A percentile compares a stretch with the other conserved stretches of the same genome.
Conservation (phyloP, 1,140 invertebrate species). For the Eriosoma lanigerum region DNA sequence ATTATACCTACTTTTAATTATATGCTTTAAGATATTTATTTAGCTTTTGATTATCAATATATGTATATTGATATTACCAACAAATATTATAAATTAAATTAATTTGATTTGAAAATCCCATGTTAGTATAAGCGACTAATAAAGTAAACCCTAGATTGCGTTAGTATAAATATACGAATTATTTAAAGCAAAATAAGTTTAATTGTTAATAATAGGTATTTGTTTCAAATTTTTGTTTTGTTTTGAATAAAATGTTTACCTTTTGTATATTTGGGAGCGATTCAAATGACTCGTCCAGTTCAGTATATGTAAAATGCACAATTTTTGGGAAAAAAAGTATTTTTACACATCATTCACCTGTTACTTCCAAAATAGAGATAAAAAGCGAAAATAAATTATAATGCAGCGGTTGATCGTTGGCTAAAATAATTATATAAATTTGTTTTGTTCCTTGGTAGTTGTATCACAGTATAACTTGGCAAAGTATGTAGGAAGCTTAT, state of each 20-base stretch:
- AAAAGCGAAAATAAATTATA: conserved; percentile 48
- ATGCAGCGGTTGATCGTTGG: conserved; percentile 43
- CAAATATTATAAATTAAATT: not conserved
- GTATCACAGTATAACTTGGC: conserved; percentile 41
- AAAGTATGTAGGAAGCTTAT: conserved; percentile 50
- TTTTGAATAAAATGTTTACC: conserved; percentile 44
- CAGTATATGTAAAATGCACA: conserved; percentile 27
- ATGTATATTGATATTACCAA: not conserved
- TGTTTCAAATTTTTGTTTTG: not conserved
- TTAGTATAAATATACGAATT: conserved; percentile 33
- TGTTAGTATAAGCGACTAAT: conserved; percentile 33
- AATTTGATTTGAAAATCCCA: conserved; percentile 28
- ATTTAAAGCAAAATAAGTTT: conserved; percentile 30
- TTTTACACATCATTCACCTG: conserved; percentile 50
- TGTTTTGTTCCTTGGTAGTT: conserved; percentile 32
- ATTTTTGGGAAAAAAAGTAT: conserved; percentile 36
- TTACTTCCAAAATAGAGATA: conserved; percentile 41
- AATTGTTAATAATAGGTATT: conserved; percentile 31
- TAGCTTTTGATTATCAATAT: not conserved
- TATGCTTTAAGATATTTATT: too few relatives aligned
- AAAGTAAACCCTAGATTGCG: conserved; percentile 3
- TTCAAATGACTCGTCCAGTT: conserved; percentile 51
- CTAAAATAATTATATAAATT: conserved; percentile 41
- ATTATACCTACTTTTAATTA: too few relatives aligned
- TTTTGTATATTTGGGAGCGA: conserved; percentile 43